phyloP scores from a whole-genome alignment of 1,140 invertebrate species.

The Papilio polyxenes region DNA sequence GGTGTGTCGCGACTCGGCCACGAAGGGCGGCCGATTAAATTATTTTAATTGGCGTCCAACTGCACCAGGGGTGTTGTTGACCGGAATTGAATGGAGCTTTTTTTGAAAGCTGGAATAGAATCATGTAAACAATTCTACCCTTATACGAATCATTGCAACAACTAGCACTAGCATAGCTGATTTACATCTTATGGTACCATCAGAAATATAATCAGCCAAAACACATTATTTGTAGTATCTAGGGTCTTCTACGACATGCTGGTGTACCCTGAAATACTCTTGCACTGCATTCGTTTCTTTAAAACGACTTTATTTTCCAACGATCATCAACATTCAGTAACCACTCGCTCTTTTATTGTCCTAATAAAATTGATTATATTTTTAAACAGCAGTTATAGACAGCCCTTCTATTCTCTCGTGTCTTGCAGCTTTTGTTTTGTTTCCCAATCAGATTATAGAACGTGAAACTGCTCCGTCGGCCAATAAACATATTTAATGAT shows the following conservation, averaged over 20 bases:
- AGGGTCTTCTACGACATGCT: too few relatives aligned
- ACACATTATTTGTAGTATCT: too few relatives aligned
- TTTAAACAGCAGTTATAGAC: background rate
- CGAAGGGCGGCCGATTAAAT: slow-evolving; percentile 36
- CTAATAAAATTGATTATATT: background rate
- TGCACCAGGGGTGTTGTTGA: slow-evolving; percentile 21
- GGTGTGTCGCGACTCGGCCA: slow-evolving; percentile 20
- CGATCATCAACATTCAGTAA: background rate
- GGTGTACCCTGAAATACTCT: too few relatives aligned
- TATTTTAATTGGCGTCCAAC: slow-evolving; percentile 37
- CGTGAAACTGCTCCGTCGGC: slow-evolving; percentile 23
- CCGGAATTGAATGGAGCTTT: background rate
- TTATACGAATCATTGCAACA: too few relatives aligned
- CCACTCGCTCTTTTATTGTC: background rate
- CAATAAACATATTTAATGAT: slow-evolving; percentile 39
- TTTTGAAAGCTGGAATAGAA: background rate
- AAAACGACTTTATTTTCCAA: background rate
- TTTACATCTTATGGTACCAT: too few relatives aligned
- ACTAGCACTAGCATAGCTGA: too few relatives aligned
- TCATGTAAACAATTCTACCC: too few relatives aligned
- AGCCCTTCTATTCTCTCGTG: background rate
- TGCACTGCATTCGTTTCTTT: too few relatives aligned
- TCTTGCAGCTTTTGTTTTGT: slow-evolving; percentile 29
- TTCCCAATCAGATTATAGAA: slow-evolving; percentile 39
- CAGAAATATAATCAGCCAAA: too few relatives aligned